Percentiles rank a stretch among this genome's conserved stretches.
Evolutionary conservation across 2,113 vertebrate species (phyloP).

Genomic region (Protobothrops flavoviridis): DNA sequence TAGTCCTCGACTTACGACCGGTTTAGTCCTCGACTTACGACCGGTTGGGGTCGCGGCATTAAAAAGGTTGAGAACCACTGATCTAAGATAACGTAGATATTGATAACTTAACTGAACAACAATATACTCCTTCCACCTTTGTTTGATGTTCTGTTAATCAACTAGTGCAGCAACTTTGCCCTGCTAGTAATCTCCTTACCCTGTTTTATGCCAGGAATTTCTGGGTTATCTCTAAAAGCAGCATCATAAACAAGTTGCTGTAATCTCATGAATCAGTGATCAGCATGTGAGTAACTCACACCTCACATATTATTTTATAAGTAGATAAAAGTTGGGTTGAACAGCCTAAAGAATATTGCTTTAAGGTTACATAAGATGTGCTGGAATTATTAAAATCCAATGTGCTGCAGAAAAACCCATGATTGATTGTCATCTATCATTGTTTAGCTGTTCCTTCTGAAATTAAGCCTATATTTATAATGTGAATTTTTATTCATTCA

Average conservation of each 20-base stretch:
- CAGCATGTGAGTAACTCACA: neutral
- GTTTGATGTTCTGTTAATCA: neutral
- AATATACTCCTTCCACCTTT: neutral
- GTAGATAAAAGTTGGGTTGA: neutral
- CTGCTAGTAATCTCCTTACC: neutral
- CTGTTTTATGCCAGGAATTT: neutral
- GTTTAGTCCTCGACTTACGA: too few relatives aligned
- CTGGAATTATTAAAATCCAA: neutral
- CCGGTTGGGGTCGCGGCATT: too few relatives aligned
- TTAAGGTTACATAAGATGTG: neutral
- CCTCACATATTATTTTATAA: neutral
- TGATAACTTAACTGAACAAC: neutral
- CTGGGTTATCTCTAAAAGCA: neutral
- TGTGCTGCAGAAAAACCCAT: neutral
- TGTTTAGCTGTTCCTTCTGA: neutral
- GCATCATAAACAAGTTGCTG: neutral
- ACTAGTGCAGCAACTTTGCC: neutral
- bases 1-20: too few relatives aligned
- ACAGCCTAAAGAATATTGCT: neutral
- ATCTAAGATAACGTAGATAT: neutral
- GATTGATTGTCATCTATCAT: neutral
- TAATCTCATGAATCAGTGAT: neutral
- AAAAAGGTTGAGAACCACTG: too few relatives aligned
- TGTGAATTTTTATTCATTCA: neutral
- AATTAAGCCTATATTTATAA: neutral